A percentile compares a stretch with the other conserved stretches of the same genome.
Evolutionary conservation across 2,113 vertebrate species (phyloP).

Genomic region (Notothenia rossii): DNA sequence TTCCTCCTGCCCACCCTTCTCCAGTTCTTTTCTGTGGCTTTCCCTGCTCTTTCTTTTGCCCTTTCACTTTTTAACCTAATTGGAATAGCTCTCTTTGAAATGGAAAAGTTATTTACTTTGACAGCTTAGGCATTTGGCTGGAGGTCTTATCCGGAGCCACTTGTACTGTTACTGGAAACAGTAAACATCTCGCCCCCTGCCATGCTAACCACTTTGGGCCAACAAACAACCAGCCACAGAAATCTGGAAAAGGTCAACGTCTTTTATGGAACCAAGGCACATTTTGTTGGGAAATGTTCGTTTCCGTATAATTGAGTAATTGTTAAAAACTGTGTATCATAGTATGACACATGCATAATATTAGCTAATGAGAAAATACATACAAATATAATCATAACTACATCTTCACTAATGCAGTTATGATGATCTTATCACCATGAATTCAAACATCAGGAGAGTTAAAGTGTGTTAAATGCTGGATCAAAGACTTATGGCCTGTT

Average conservation of each 20-base stretch:
- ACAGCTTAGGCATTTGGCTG: conserved; percentile 72
- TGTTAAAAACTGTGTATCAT: conserved; percentile 12
- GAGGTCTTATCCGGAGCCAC: conserved; percentile 66
- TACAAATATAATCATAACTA: neutral
- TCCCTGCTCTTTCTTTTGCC: conserved; percentile 51
- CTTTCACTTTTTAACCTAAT: conserved; percentile 62
- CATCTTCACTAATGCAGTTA: neutral
- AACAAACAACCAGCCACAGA: conserved; percentile 62
- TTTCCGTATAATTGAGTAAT: conserved; percentile 8
- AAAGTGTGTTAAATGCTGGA: neutral
- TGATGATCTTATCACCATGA: neutral
- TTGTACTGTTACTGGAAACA: conserved; percentile 71
- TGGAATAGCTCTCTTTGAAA: conserved; percentile 76
- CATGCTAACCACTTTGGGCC: conserved; percentile 46
- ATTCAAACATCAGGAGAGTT: neutral
- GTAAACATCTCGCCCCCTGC: conserved; percentile 70
- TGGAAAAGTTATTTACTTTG: conserved; percentile 78
- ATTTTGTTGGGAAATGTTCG: conserved; percentile 16
- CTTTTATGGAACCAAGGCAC: conserved; percentile 13
- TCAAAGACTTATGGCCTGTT: neutral
- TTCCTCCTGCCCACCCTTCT: conserved; percentile 42
- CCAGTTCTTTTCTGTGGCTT: conserved; percentile 63
- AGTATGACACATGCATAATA: neutral
- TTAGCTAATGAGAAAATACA: neutral
- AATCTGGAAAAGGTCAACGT: conserved; percentile 61